These are phyloP conservation scores for Pluvialis apricaria DNA, from an alignment of 2,113 vertebrate species.

Conservation along the genomic window DNA sequence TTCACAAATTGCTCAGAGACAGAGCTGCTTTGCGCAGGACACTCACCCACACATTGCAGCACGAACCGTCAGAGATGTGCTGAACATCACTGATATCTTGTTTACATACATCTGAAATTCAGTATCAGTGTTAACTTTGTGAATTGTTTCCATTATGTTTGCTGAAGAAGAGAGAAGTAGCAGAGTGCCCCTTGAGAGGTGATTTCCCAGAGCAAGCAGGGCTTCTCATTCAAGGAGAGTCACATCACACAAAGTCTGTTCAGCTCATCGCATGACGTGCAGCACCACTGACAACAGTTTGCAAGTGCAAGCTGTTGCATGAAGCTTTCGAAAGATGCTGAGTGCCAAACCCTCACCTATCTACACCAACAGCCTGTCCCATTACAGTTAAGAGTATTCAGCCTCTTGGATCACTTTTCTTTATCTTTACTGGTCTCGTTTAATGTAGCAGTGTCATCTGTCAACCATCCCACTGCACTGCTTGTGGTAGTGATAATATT, in stretches of 20 bases:
- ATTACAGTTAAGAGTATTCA: neutral
- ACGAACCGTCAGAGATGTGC: neutral
- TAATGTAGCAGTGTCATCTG: neutral
- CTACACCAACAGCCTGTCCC: neutral
- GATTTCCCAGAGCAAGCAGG: neutral
- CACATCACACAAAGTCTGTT: neutral
- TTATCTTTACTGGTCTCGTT: neutral
- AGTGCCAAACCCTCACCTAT: neutral
- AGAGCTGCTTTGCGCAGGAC: neutral
- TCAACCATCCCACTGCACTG: neutral
- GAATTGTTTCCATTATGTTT: neutral
- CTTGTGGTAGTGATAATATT: neutral
- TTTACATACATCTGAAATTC: neutral
- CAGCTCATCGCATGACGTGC: neutral
- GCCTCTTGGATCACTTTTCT: neutral
- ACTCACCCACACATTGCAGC: neutral
- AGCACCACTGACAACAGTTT: neutral
- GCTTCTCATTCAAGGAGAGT: neutral
- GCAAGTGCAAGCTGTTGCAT: neutral
- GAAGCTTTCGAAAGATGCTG: neutral
- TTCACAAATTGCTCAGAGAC: neutral
- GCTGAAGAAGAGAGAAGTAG: neutral
- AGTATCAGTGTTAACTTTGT: neutral
- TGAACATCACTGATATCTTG: fast-evolving
- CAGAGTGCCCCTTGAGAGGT: neutral